Conservation (phyloP, 2,888 invertebrate genomes). For the Drosophila mulleri region DNA sequence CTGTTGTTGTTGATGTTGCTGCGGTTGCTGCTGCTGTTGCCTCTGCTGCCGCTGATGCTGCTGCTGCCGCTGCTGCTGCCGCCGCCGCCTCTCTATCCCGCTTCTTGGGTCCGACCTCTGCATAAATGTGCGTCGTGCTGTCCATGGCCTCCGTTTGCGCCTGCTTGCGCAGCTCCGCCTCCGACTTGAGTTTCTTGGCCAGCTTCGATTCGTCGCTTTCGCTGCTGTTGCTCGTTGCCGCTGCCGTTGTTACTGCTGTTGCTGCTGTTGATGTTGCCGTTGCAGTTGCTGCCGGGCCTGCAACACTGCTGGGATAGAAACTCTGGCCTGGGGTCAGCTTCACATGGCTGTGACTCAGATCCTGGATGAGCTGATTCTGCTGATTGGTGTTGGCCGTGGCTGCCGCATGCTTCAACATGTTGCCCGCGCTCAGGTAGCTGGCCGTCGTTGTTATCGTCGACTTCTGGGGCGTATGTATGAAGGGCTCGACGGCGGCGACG, state of each 20-base stretch:
- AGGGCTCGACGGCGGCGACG: constrained; percentile 94
- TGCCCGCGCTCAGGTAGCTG: constrained; percentile 84
- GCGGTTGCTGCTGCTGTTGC: constrained; percentile 33
- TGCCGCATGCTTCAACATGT: constrained; percentile 82
- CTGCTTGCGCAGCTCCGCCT: constrained; percentile 70
- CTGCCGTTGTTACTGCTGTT: neutral
- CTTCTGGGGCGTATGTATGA: constrained; percentile 92
- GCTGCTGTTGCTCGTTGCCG: constrained; percentile 81
- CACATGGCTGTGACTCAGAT: constrained; percentile 84
- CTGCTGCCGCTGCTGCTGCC: constrained; percentile 51
- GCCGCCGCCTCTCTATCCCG: constrained; percentile 70
- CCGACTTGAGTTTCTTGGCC: constrained; percentile 83
- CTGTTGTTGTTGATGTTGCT: constrained; percentile 22
- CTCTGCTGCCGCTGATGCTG: constrained; percentile 36
- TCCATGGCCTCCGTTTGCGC: constrained; percentile 90
- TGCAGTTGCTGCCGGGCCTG: neutral
- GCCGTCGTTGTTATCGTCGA: constrained; percentile 85
- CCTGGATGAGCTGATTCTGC: constrained; percentile 85
- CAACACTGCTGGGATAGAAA: constrained; percentile 44
- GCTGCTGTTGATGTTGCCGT: constrained; percentile 7
- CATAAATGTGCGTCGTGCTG: constrained; percentile 91
- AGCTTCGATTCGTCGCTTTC: constrained; percentile 86
- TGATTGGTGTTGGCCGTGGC: constrained; percentile 84
- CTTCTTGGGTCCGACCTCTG: constrained; percentile 82
- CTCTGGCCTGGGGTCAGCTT: constrained; percentile 72